Conservation (phyloP, 2,797 vertebrate species). For the Spheniscus humboldti region DNA sequence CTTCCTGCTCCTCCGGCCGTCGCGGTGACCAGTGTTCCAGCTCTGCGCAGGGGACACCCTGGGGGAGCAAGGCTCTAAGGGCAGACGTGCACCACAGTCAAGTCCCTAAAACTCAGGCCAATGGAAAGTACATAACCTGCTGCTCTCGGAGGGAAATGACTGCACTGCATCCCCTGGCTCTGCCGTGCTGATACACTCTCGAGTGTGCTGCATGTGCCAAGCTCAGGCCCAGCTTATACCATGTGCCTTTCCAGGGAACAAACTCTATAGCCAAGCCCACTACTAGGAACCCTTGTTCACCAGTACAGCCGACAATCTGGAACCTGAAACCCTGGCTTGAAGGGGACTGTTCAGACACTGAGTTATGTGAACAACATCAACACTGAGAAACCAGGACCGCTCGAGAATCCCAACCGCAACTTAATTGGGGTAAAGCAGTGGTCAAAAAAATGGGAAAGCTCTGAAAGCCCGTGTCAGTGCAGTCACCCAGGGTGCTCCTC, state of each 20-base stretch:
- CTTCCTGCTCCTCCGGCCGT: background rate
- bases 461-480: background rate
- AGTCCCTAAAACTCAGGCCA: background rate
- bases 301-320: background rate
- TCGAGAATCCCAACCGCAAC: background rate
- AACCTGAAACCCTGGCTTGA: background rate
- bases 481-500: constrained; percentile 4
- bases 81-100: background rate
- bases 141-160: background rate
- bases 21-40: background rate
- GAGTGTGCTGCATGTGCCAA: background rate
- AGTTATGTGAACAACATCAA: background rate
- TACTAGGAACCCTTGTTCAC: background rate
- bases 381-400: background rate
- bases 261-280: background rate
- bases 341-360: background rate
- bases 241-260: background rate
- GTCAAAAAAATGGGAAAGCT: constrained; percentile 3
- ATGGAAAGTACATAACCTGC: background rate
- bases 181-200: fast-evolving
- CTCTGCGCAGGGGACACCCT: background rate
- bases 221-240: fast-evolving
- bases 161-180: background rate
- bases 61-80: background rate
- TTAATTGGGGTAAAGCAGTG: constrained; percentile 62